phyloP scores from a whole-genome alignment of 2,888 invertebrate genomes.

The Cenopis cana region DNA sequence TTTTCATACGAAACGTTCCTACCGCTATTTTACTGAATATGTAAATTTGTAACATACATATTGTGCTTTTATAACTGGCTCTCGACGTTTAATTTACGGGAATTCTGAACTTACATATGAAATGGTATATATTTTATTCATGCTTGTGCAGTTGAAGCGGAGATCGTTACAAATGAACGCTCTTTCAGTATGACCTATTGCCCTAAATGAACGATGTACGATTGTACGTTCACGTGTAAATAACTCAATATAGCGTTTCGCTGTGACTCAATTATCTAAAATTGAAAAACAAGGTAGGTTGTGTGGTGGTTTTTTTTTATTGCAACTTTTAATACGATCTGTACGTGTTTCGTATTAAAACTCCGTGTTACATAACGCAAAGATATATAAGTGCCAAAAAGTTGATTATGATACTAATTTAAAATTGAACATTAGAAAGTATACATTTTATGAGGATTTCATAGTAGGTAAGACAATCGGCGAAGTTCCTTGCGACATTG shows the following conservation, averaged over 20 bases:
- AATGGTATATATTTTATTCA: conserved; percentile 40
- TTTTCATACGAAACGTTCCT: conserved; percentile 27
- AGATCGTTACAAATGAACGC: conserved; percentile 15
- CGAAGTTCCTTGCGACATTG: conserved; percentile 39
- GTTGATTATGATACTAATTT: not conserved
- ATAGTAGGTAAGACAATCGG: conserved; percentile 1
- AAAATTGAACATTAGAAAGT: not conserved
- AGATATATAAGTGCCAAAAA: not conserved
- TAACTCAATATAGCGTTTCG: conserved; percentile 6
- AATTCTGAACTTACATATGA: conserved; percentile 30
- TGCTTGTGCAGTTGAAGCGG: conserved; percentile 18
- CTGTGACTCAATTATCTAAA: conserved; percentile 1
- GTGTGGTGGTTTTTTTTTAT: not conserved
- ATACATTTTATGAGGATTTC: conserved; percentile 10
- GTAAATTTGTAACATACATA: conserved; percentile 33
- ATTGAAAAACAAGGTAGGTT: not conserved
- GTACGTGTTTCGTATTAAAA: not conserved
- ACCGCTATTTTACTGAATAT: conserved; percentile 27
- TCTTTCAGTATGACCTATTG: conserved; percentile 27
- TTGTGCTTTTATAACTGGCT: conserved; percentile 13
- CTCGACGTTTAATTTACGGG: conserved; percentile 10
- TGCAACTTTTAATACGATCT: not conserved
- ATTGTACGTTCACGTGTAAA: conserved; percentile 15
- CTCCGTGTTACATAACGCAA: not conserved
- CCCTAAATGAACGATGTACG: conserved; percentile 17